Base-by-base conservation (phyloP, 2,797 vertebrate genomes). In the Cyprinella venusta region DNA sequence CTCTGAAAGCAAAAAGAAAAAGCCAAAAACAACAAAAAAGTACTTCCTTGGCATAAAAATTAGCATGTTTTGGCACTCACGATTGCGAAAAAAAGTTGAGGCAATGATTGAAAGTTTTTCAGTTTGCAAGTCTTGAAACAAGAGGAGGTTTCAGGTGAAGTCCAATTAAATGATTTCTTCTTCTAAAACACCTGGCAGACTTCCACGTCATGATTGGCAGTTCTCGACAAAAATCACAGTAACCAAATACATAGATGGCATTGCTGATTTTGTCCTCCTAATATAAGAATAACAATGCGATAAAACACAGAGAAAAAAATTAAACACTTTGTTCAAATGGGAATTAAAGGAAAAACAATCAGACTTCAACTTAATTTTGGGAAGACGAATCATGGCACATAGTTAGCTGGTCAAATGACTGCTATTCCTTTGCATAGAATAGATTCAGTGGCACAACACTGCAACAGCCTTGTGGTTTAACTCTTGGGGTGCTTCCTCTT, bases 301-400 rank as follows among this genome's bases (percentile, higher is more conserved):
- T 76, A 90, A 87, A 89, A 83, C 5, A 26, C 59, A 56, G 50
- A 85, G 45, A 88, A 81, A 88, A 81, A 91, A 90, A 91, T 42
- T 89, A 78, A 92, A 87, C 61, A 56, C 42, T 85, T 93, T 95
- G 94, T 93, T 93, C 89, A 76, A 88, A 91, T 85, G 87, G 92
- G 92, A 92, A 91, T 91, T 91, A 92, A 90, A 92, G 92, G 91
- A 90, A 84, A 82, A 85, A 68, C 82, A 83, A 87, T 89, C 87
- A 89, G 68, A 65, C 15, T 24, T 21, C 38, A 88, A 88, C 88
- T 81, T 77, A 76, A 92, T 88, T 89, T 93, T 88, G 94, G 95
- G 95, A 96, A 95, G 94, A 95, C 95, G 88, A 95, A 94, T 92
- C 93, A 95, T 95, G 95, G 95, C 95, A 96, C 94, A 93, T 94